Percentiles rank a stretch among this genome's conserved stretches.
Evolutionary conservation across 2,888 invertebrate genomes (phyloP).

Genomic region (Liopterus haemorrhoidalis): DNA sequence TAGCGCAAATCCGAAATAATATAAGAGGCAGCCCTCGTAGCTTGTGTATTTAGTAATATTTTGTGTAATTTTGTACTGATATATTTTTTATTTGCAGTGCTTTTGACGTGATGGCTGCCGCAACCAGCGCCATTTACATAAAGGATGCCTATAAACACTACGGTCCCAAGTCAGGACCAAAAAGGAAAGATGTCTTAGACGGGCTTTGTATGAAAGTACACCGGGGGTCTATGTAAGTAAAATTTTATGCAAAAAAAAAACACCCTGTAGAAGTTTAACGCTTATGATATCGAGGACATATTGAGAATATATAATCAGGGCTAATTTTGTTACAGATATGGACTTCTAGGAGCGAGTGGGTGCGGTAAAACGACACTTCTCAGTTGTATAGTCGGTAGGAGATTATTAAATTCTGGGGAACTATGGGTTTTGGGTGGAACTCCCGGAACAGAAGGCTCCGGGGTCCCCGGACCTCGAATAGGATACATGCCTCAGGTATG

Average conservation of each 20-base stretch:
- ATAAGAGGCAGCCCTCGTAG: too few relatives aligned
- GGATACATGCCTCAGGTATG: constrained; percentile 86
- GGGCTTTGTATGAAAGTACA: constrained; percentile 69
- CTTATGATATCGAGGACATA: background rate
- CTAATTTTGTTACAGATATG: constrained; percentile 57
- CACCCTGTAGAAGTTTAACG: background rate
- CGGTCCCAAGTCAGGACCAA: constrained; percentile 50
- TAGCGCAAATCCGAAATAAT: too few relatives aligned
- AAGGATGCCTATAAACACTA: constrained; percentile 64
- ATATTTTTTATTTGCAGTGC: too few relatives aligned
- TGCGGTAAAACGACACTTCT: constrained; percentile 87
- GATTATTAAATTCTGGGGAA: constrained; percentile 65
- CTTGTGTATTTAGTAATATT: too few relatives aligned
- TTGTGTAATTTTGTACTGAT: too few relatives aligned
- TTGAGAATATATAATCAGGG: background rate
- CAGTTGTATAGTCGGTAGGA: constrained; percentile 75
- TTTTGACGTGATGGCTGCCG: background rate
- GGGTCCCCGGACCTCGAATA: constrained; percentile 63
- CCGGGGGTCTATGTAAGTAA: constrained; percentile 70
- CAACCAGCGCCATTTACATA: constrained; percentile 56
- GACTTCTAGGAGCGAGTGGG: constrained; percentile 82
- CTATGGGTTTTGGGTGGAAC: constrained; percentile 68
- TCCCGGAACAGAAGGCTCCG: constrained; percentile 58
- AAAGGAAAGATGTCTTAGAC: constrained; percentile 57
- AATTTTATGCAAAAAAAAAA: constrained; percentile 1